A percentile compares a stretch with the other conserved stretches of the same genome.
These are phyloP conservation scores for Halisarca cf. caerulea DNA, from an alignment of 37 sponge, comb jelly and placozoan genomes.

Conservation along the genomic window DNA sequence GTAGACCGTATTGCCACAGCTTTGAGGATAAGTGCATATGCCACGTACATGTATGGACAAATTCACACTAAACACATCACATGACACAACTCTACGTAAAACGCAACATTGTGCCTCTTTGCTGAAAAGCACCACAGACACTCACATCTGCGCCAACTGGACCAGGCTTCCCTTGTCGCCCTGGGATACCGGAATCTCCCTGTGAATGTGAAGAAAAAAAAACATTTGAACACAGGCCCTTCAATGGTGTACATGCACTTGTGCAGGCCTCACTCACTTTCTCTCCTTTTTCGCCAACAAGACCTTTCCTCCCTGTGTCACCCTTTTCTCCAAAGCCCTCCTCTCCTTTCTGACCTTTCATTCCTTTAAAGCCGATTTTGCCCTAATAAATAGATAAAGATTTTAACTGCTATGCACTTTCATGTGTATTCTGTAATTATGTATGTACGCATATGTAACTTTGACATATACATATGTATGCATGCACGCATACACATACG, in stretches of 20 bases:
- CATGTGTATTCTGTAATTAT: too few relatives aligned
- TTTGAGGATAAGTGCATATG: too few relatives aligned
- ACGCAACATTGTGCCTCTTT: too few relatives aligned
- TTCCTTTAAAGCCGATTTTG: not conserved
- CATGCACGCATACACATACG: not conserved
- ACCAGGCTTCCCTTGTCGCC: constrained; percentile 19
- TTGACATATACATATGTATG: too few relatives aligned
- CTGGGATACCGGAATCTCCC: not conserved
- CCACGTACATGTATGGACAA: too few relatives aligned
- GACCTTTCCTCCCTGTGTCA: constrained; percentile 8
- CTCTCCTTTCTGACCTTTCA: not conserved
- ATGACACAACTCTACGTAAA: too few relatives aligned
- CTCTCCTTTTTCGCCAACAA: not conserved
- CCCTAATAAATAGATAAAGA: not conserved
- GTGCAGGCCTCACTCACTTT: not conserved
- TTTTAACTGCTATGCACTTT: too few relatives aligned
- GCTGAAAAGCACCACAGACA: not conserved
- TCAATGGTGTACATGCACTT: not conserved
- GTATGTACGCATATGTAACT: too few relatives aligned
- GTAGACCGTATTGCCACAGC: too few relatives aligned
- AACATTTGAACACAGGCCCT: not conserved
- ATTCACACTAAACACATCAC: too few relatives aligned
- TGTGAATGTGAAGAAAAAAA: not conserved
- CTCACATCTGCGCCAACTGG: not conserved
- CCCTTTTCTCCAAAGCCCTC: not conserved